Conservation (phyloP, 2,113 vertebrate species). For the Cyanoramphus novaezelandiae region DNA sequence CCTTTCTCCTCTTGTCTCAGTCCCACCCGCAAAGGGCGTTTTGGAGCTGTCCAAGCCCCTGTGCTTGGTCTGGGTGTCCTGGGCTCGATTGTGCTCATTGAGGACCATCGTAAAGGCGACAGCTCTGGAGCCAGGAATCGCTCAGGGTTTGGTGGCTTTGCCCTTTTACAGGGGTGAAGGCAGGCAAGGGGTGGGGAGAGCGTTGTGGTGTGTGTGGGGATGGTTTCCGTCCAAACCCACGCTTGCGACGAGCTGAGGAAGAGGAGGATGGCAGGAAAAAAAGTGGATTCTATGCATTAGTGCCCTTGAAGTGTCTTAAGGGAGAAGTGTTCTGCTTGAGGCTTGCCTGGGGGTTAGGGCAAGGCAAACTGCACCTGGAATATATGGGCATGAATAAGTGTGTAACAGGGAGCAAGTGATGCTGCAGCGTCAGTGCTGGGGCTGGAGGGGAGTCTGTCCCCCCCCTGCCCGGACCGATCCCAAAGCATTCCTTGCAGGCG, state of each 20-base stretch:
- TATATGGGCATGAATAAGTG: too few relatives aligned
- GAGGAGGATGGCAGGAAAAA: not conserved
- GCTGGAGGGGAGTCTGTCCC: not conserved
- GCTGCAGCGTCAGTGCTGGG: rapidly evolving
- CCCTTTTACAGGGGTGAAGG: not conserved
- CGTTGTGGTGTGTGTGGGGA: not conserved
- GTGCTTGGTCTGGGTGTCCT: not conserved
- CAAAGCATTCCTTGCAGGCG: rapidly evolving
- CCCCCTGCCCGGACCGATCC: not conserved
- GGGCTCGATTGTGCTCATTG: not conserved
- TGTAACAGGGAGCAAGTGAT: rapidly evolving
- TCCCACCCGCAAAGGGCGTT: not conserved
- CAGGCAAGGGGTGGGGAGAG: not conserved
- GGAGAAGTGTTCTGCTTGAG: not conserved
- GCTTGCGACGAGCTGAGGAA: not conserved
- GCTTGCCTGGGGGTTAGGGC: not conserved
- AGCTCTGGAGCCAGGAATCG: rapidly evolving
- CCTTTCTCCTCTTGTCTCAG: too few relatives aligned
- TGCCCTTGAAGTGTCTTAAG: not conserved
- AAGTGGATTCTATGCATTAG: not conserved
- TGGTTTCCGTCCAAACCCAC: not conserved
- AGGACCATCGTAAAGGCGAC: not conserved
- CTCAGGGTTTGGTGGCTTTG: not conserved
- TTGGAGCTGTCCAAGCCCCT: not conserved
- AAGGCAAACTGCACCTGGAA: not conserved